Evolutionary conservation across 2,113 vertebrate genomes (phyloP), one percentile per base, ranked within the genome.

Genomic region (Chaetura pelagica): DNA sequence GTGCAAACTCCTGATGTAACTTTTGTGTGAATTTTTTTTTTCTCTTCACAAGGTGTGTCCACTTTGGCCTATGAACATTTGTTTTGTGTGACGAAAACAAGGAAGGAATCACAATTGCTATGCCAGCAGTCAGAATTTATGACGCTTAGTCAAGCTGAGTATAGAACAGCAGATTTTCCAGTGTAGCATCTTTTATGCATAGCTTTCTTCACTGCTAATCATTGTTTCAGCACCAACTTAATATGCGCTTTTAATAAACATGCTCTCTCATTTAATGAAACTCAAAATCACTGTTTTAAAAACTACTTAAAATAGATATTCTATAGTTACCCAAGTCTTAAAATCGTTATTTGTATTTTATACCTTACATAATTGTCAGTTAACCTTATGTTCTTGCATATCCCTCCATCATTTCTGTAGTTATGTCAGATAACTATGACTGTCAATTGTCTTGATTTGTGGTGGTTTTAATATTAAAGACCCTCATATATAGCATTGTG

Each of bases 31-130:
- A 92, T 84, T 83, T 76, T 80, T 90, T 84, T 92, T 85, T 90
- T 96, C 75, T 94, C 40, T 95, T 95, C 63, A 95, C 77, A 97
- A 88, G 89, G 78, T 96, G 9, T 90, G 24, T 40, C 88, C 92
- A 52, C 80, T 91, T 96, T 95, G 86, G 51, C 84, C 85, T 96
- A 62, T 89, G 92, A 96, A 79, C 69, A 20, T 57, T 93, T 91
- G 52, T 94, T 96, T 87, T 96, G 57, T 94, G 29, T 93, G 63
- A 34, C 94, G 84, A 93, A 96, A 96, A 84, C 92, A 96, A 97
- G 90, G 89, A 96, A 92, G 92, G 66, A 96, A 90, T 94, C 95
- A 82, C 66, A 90, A 49, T 84, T 93, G 51, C 84, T 96, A 80
- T 95, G 72, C 62, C 79, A 94, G 82, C 89, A 91, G 38, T 87